Evolutionary conservation across 2,113 vertebrate species (phyloP), one percentile per base, ranked within the genome.

Genomic region (Eubucco bourcierii): DNA sequence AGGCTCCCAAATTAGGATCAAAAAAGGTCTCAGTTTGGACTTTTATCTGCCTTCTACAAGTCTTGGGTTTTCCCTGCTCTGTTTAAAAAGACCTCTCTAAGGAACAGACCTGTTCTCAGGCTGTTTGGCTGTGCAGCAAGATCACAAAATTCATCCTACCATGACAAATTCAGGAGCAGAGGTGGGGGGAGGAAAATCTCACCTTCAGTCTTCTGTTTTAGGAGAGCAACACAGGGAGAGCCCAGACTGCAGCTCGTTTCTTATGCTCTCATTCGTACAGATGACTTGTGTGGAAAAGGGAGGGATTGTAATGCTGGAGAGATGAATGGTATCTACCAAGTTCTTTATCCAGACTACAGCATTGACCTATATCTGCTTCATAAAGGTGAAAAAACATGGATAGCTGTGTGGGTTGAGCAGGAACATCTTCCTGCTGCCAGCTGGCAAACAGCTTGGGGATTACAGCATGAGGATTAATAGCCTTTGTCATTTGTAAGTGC

Each of bases 401-500:
- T 95, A 95, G 90, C 89, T 85, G 72, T 82, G 91, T 82, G 75
- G 68, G 84, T 90, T 85, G 95, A 96, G 72, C 75, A 3, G 94
- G 84, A 92, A 88, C 94, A 94, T 90, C 89, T 94, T 94, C 87
- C 89, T 83, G 89, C 91, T 96, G 94, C 95, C 95, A 96, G 94
- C 96, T 96, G 96, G 94, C 94, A 95, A 95, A 92, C 93, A 94
- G 95, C 91, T 94, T 96, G 94, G 93, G 91, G 95, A 95, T 95
- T 94, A 96, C 94, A 96, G 93, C 93, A 95, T 87, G 88, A 96
- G 92, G 95, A 96, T 96, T 96, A 93, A 96, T 96, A 95, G 95
- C 95, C 96, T 96, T 95, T 96, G 95, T 96, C 96, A 93, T 96
- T 96, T 94, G 63, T 94, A 94, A 93, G 95, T 94, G 96, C 96